A percentile compares a stretch with the other conserved stretches of the same genome.
Evolutionary conservation across 2,113 vertebrate genomes (phyloP).

Genomic region (Mugil cephalus): DNA sequence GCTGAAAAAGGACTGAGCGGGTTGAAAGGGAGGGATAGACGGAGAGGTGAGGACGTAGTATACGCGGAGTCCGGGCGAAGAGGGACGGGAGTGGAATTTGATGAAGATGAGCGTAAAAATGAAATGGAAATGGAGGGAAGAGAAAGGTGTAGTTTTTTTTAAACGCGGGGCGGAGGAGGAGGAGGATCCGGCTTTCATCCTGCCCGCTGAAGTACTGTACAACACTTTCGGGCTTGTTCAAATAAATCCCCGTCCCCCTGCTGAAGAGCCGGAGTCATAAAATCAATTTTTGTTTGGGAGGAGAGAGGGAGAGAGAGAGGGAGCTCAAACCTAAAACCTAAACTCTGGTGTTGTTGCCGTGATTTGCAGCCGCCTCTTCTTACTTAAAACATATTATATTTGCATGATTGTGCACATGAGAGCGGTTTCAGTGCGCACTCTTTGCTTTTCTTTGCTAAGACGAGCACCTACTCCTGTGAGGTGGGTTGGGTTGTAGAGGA

Average conservation of each 20-base stretch:
- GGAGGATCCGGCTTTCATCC: slow-evolving; percentile 51
- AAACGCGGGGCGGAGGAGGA: slow-evolving; percentile 6
- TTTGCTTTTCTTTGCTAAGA: too few relatives aligned
- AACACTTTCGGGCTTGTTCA: slow-evolving; percentile 66
- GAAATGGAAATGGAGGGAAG: slow-evolving; percentile 43
- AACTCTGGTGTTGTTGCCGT: too few relatives aligned
- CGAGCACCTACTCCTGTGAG: slow-evolving; percentile 31
- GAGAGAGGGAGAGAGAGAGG: too few relatives aligned
- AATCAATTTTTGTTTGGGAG: slow-evolving; percentile 66
- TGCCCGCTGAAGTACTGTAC: slow-evolving; percentile 59
- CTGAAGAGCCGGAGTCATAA: slow-evolving; percentile 67
- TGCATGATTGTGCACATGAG: slow-evolving; percentile 7
- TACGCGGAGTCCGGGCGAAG: too few relatives aligned
- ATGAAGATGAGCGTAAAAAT: slow-evolving; percentile 51
- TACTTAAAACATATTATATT: slow-evolving; percentile 7
- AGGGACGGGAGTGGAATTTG: slow-evolving; percentile 21
- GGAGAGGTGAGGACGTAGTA: slow-evolving; percentile 39
- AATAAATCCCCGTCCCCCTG: slow-evolving; percentile 56
- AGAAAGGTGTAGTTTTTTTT: slow-evolving; percentile 31
- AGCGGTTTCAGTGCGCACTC: neutral
- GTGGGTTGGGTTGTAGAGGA: too few relatives aligned
- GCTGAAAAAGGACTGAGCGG: slow-evolving; percentile 64
- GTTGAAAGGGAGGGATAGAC: slow-evolving; percentile 58
- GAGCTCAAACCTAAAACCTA: too few relatives aligned
- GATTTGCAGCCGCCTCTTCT: slow-evolving; percentile 27